Evolutionary conservation across 1,140 invertebrate species (phyloP), one percentile per base, ranked within the genome.

Genomic region (Eurosta solidaginis): DNA sequence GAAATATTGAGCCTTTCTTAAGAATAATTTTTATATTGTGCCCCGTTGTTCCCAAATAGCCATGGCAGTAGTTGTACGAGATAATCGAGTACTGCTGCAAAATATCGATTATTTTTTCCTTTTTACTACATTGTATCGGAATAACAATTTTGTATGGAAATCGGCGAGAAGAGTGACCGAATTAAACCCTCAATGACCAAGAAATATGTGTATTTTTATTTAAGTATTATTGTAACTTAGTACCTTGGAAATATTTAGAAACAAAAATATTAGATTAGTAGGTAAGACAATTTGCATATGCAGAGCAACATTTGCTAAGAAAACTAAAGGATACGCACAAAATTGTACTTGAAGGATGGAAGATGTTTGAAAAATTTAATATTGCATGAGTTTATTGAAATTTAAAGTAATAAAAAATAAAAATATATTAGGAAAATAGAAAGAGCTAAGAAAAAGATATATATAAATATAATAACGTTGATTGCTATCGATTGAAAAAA

Each of bases 141-240:
- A n/a, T n/a, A n/a, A n/a, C n/a, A n/a, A n/a, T n/a, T n/a, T n/a
- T n/a, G n/a, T n/a, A n/a, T n/a, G n/a, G n/a, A n/a, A n/a, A n/a
- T n/a, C n/a, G n/a, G n/a, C n/a, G n/a, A n/a, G n/a, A n/a, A n/a
- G n/a, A n/a, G n/a, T n/a, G n/a, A n/a, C n/a, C n/a, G n/a, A n/a
- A n/a, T n/a, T n/a, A n/a, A n/a, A n/a, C n/a, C n/a, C n/a, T n/a
- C n/a, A n/a, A n/a, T n/a, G n/a, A n/a, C n/a, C n/a, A n/a, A n/a
- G n/a, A n/a, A n/a, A n/a, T n/a, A n/a, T n/a, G n/a, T n/a, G n/a
- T n/a, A n/a, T n/a, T 14, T 52, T 52, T 0, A 0, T 10, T 22
- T 20, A 22, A 68, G 59, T 68, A 68, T 68, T 42, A 68, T 68
- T 68, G 59, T 17, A 68, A 68, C 59, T 68, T 68, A 68, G 59